Percentiles rank a stretch among this genome's conserved stretches.
Conservation (phyloP, 2,797 vertebrate genomes). For the Cyprinella venusta region DNA sequence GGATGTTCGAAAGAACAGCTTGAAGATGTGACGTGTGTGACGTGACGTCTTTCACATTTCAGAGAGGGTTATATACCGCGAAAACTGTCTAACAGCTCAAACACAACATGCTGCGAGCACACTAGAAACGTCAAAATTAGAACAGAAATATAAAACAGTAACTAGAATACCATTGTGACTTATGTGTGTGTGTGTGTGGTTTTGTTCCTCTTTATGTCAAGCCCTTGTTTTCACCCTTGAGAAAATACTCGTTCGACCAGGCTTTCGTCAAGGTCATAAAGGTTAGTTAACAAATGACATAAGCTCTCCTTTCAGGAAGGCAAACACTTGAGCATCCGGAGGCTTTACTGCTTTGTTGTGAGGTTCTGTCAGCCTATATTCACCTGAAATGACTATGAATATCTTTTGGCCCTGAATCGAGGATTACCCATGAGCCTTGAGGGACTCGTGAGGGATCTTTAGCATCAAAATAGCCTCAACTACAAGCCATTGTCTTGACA, state of each 20-base stretch:
- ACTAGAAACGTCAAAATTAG: background rate
- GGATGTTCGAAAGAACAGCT: constrained; percentile 5
- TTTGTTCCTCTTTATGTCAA: background rate
- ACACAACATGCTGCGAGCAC: background rate
- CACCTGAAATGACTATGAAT: constrained; percentile 16
- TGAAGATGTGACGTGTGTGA: constrained; percentile 7
- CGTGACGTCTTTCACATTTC: constrained; percentile 18
- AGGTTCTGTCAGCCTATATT: background rate
- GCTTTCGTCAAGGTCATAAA: constrained; percentile 16
- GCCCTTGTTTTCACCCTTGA: background rate
- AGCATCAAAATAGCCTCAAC: constrained; percentile 2
- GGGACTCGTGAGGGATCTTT: background rate
- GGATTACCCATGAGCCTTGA: constrained; percentile 7
- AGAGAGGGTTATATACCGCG: background rate
- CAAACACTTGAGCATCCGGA: constrained; percentile 6
- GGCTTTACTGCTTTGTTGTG: background rate
- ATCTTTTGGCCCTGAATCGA: background rate
- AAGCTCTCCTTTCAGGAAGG: constrained; percentile 12
- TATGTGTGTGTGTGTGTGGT: background rate
- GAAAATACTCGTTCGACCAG: background rate
- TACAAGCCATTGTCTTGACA: background rate
- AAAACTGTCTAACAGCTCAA: background rate
- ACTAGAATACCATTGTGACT: background rate
- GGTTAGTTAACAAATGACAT: constrained; percentile 27
- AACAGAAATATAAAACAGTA: background rate